These are phyloP conservation scores for Catharus ustulatus DNA, from an alignment of 2,797 vertebrate genomes.

Conservation along the genomic window DNA sequence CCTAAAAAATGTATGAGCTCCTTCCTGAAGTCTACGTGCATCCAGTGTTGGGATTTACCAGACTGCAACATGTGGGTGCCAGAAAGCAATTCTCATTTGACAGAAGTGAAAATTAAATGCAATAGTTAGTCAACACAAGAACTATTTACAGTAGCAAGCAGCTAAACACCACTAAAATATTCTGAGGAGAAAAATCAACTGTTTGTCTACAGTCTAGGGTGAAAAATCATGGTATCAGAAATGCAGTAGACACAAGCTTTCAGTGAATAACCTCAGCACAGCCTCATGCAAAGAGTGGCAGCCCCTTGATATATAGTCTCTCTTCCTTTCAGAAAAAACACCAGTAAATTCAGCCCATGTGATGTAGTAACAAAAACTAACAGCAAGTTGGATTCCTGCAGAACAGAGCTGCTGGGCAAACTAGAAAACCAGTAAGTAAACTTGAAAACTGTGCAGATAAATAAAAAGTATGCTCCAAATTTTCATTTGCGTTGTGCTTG, in stretches of 20 bases:
- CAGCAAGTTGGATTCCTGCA: background rate
- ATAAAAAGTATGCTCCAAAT: background rate
- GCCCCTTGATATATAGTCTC: background rate
- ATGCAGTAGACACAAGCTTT: background rate
- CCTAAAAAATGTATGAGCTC: background rate
- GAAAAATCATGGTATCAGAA: background rate
- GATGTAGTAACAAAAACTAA: background rate
- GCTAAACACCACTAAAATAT: background rate
- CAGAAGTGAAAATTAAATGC: constrained; percentile 5
- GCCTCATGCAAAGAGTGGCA: background rate
- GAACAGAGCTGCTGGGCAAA: background rate
- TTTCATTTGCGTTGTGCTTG: background rate
- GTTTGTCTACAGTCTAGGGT: background rate
- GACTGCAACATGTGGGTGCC: background rate
- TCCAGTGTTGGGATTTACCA: background rate
- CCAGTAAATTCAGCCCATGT: background rate
- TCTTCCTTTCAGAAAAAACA: background rate
- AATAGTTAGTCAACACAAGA: background rate
- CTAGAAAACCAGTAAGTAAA: background rate
- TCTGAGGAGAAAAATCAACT: background rate
- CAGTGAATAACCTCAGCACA: background rate
- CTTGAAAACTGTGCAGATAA: background rate
- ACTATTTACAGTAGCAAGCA: background rate
- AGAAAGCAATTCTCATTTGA: background rate
- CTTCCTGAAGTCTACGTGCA: background rate